phyloP scores from a whole-genome alignment of 2,888 invertebrate genomes.

The Gari tellinella region DNA sequence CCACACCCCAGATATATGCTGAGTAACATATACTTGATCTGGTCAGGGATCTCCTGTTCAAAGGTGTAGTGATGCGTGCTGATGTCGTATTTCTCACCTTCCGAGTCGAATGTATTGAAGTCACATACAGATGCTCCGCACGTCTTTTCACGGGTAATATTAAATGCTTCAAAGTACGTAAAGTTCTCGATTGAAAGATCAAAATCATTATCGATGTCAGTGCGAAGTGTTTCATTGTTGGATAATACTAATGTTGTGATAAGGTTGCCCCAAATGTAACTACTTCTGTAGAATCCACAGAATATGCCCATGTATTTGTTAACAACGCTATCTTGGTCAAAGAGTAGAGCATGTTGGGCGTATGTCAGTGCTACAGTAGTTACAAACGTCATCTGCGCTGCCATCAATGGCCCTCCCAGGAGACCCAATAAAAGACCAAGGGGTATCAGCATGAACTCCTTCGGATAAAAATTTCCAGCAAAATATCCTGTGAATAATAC shows the following conservation, averaged over 20 bases:
- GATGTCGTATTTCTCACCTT: conserved; percentile 55
- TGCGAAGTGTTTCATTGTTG: conserved; percentile 56
- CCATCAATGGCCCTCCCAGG: conserved; percentile 81
- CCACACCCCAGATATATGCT: conserved; percentile 79
- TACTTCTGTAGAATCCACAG: conserved; percentile 78
- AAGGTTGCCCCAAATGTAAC: conserved; percentile 82
- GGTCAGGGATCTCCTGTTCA: conserved; percentile 65
- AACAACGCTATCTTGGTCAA: conserved; percentile 75
- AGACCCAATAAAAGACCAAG: conserved; percentile 77
- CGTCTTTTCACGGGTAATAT: conserved; percentile 16
- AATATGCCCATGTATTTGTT: conserved; percentile 82
- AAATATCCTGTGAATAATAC: conserved; percentile 78
- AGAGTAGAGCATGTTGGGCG: conserved; percentile 73
- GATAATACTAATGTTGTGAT: conserved; percentile 77
- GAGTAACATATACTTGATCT: conserved; percentile 75
- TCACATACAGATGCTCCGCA: conserved; percentile 72
- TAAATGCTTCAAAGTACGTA: conserved; percentile 9
- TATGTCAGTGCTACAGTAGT: conserved; percentile 80
- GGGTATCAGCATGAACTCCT: conserved; percentile 78
- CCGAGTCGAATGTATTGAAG: conserved; percentile 24
- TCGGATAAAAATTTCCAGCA: conserved; percentile 80
- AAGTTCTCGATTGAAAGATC: conserved; percentile 7
- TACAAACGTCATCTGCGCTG: conserved; percentile 81
- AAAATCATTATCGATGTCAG: conserved; percentile 5
- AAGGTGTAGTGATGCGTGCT: conserved; percentile 28